phyloP scores from a whole-genome alignment of 2,113 vertebrate genomes.

The Turnix velox region DNA sequence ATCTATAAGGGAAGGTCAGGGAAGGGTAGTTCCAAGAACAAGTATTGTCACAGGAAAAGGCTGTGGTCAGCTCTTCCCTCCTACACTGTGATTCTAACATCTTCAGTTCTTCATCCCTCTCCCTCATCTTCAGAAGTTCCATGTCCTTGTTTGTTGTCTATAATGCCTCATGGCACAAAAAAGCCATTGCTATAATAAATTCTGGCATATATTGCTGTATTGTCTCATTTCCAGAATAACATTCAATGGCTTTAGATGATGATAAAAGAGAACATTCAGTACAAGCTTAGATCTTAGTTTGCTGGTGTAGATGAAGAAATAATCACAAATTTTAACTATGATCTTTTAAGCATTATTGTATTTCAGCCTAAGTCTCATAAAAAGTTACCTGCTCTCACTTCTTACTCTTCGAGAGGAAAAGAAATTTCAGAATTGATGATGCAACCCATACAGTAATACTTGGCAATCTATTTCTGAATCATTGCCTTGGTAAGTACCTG shows the following conservation, averaged over 20 bases:
- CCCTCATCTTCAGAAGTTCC: neutral
- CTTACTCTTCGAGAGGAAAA: neutral
- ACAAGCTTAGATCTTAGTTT: neutral
- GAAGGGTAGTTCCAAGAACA: constrained; percentile 9
- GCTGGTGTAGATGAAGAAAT: neutral
- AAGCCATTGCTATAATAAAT: neutral
- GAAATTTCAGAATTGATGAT: neutral
- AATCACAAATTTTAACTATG: neutral
- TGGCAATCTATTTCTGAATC: neutral
- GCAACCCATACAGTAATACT: neutral
- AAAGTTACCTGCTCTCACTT: neutral
- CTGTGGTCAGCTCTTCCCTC: constrained; percentile 52
- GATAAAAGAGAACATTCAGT: neutral
- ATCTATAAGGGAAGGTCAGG: constrained; percentile 57
- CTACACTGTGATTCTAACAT: neutral
- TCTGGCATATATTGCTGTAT: neutral
- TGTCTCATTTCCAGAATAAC: neutral
- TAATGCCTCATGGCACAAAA: neutral
- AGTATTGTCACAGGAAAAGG: constrained; percentile 28
- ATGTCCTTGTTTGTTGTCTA: neutral
- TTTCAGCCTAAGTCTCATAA: neutral
- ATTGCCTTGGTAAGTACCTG: neutral
- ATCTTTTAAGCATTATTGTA: neutral
- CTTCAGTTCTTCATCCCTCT: neutral
- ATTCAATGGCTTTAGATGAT: neutral